Conservation (phyloP, 1,140 invertebrate genomes). For the Stegodyphus mimosarum region DNA sequence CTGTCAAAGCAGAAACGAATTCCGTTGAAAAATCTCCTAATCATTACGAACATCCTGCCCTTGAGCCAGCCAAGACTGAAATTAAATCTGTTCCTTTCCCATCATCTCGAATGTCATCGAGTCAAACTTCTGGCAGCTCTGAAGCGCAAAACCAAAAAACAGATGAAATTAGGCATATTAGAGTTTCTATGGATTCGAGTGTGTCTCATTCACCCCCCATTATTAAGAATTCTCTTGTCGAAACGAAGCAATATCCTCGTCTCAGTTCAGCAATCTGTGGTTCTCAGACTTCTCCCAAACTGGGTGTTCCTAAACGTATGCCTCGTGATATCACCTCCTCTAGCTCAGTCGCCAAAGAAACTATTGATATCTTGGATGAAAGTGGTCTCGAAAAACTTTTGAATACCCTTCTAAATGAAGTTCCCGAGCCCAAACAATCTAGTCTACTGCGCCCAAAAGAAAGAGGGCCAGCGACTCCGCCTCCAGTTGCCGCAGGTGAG, state of each 20-base stretch:
- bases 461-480: not conserved
- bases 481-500: conserved; percentile 36
- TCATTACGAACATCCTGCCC: not conserved
- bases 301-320: not conserved
- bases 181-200: conserved; percentile 53
- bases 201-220: not conserved
- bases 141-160: not conserved
- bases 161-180: conserved; percentile 49
- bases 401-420: conserved; percentile 32
- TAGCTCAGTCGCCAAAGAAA: conserved; percentile 5
- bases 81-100: not conserved
- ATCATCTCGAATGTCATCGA: too few relatives aligned
- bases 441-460: conserved; percentile 4
- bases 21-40: not conserved
- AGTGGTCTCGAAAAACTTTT: conserved; percentile 42
- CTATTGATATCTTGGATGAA: conserved; percentile 20
- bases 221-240: not conserved
- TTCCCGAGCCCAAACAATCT: conserved; percentile 38
- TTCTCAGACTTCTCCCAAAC: not conserved
- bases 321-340: not conserved
- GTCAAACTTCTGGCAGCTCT: too few relatives aligned
- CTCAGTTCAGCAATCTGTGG: conserved; percentile 31
- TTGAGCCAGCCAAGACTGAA: not conserved
- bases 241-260: conserved; percentile 16
- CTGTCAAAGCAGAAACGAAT: not conserved